A percentile compares a stretch with the other conserved stretches of the same genome.
Conservation (phyloP, 1,140 invertebrate species). For the Heliothis subflexa region DNA sequence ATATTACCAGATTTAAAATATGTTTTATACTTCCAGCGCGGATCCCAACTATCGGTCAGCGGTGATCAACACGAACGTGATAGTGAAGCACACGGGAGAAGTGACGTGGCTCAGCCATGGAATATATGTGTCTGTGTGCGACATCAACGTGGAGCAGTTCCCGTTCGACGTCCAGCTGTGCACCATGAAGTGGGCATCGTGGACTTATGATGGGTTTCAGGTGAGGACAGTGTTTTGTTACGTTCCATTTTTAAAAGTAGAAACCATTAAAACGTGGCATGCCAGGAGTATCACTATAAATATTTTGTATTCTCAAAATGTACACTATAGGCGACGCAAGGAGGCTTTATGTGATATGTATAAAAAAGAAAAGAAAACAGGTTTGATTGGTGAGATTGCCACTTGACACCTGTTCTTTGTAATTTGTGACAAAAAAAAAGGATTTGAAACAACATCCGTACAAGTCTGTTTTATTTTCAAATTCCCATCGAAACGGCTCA, state of each 20-base stretch:
- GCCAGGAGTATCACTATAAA: no score
- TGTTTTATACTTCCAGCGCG: constrained; percentile 87
- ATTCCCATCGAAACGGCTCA: no score
- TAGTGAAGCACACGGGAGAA: constrained; percentile 90
- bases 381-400: no score
- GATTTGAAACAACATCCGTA: no score
- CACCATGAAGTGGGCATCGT: constrained; percentile 97
- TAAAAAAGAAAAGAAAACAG: no score
- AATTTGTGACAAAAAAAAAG: no score
- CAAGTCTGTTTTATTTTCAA: no score
- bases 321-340: no score
- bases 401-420: no score
- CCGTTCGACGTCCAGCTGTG: constrained; percentile 97
- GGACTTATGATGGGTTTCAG: constrained; percentile 98
- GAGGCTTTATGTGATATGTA: no score
- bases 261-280: not conserved
- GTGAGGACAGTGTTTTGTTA: constrained; percentile 79
- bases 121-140: constrained; percentile 95
- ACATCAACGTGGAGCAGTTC: constrained; percentile 97
- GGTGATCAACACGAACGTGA: constrained; percentile 94
- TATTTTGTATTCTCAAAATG: no score
- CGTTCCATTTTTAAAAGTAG: not conserved
- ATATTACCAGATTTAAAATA: not conserved
- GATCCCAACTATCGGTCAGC: constrained; percentile 93
- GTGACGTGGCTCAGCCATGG: constrained; percentile 94